Conservation (phyloP, 1,140 invertebrate genomes). For the Neomicropteryx cornuta region DNA sequence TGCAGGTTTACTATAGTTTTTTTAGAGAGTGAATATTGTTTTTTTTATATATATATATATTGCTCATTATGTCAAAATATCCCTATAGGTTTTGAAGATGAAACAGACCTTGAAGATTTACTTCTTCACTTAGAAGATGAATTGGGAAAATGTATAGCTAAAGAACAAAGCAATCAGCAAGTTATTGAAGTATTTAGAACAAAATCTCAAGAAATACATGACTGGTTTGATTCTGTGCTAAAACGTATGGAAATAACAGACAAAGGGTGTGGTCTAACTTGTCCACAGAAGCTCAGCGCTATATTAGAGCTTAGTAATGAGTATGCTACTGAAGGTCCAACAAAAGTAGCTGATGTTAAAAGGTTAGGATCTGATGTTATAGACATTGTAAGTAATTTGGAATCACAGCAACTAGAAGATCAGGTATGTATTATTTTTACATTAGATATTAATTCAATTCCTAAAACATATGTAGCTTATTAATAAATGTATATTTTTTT, state of each 20-base stretch:
- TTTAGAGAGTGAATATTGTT: not conserved
- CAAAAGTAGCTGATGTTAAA: constrained; percentile 55
- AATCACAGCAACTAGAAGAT: constrained; percentile 85
- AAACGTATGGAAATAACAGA: constrained; percentile 72
- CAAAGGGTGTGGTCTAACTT: constrained; percentile 71
- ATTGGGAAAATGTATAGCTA: constrained; percentile 58
- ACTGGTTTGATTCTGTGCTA: constrained; percentile 67
- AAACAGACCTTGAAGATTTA: constrained; percentile 57
- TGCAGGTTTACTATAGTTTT: constrained; percentile 33
- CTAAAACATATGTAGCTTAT: constrained; percentile 6
- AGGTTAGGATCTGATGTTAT: constrained; percentile 57
- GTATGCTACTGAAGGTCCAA: constrained; percentile 57
- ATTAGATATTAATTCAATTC: constrained; percentile 8
- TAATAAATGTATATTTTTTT: constrained; percentile 17
- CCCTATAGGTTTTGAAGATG: constrained; percentile 43
- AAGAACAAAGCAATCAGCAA: constrained; percentile 63
- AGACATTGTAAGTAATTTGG: constrained; percentile 72
- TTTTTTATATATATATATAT: constrained; percentile 1
- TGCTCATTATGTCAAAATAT: constrained; percentile 1
- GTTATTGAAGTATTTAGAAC: constrained; percentile 69
- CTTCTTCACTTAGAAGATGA: constrained; percentile 58
- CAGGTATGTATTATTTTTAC: constrained; percentile 38
- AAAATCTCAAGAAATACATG: constrained; percentile 61
- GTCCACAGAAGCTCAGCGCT: constrained; percentile 62
- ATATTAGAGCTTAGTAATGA: constrained; percentile 57